Evolutionary conservation across 2,888 invertebrate genomes (phyloP).

Genomic region (Nudaria mundana): DNA sequence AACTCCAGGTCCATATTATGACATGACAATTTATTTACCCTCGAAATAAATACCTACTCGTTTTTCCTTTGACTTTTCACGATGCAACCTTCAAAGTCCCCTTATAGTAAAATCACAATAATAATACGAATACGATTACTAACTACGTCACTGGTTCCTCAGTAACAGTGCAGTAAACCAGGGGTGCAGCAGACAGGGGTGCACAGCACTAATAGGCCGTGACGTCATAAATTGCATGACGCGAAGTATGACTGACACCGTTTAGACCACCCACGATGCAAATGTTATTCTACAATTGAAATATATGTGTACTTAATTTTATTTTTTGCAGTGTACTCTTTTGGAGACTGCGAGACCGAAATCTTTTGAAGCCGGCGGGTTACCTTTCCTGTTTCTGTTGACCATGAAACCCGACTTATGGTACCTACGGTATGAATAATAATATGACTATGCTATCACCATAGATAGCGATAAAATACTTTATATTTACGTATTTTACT

Average conservation of each 20-base stretch:
- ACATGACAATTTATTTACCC: slow-evolving; percentile 5
- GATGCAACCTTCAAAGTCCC: slow-evolving; percentile 12
- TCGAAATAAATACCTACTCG: neutral
- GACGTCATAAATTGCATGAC: slow-evolving; percentile 41
- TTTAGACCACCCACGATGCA: slow-evolving; percentile 22
- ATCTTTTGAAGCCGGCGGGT: too few relatives aligned
- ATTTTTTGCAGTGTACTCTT: neutral
- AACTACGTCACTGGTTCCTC: slow-evolving; percentile 29
- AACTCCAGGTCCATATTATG: too few relatives aligned
- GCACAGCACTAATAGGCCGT: slow-evolving; percentile 46
- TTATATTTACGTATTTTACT: too few relatives aligned
- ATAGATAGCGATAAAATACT: too few relatives aligned
- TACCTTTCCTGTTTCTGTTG: too few relatives aligned
- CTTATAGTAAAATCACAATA: slow-evolving; percentile 24
- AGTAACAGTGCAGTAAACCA: slow-evolving; percentile 24
- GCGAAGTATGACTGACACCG: slow-evolving; percentile 17
- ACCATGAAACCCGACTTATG: too few relatives aligned
- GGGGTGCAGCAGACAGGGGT: too few relatives aligned
- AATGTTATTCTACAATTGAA: slow-evolving; percentile 4
- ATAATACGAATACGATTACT: slow-evolving; percentile 35
- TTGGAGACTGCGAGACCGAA: too few relatives aligned
- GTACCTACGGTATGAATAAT: too few relatives aligned
- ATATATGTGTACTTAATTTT: neutral
- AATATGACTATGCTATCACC: too few relatives aligned
- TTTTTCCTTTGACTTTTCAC: slow-evolving; percentile 9